These are phyloP conservation scores for Cephalopterus ornatus DNA, from an alignment of 2,113 vertebrate genomes.

Conservation along the genomic window DNA sequence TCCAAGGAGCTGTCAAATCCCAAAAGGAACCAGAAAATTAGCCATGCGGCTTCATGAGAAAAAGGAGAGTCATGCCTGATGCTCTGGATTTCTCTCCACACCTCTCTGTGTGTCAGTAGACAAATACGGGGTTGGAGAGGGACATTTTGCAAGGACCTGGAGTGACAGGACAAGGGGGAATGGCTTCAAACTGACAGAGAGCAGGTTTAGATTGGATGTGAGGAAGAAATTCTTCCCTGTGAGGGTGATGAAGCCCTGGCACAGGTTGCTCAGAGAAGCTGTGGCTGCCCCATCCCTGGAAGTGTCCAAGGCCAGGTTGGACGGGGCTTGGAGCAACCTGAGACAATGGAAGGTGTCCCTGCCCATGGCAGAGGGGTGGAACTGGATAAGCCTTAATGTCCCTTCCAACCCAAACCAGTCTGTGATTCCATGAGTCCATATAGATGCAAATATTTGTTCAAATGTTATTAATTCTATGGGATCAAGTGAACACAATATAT, in stretches of 20 bases:
- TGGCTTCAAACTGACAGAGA: background rate
- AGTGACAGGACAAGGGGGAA: background rate
- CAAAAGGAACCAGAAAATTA: background rate
- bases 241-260: background rate
- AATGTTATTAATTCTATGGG: background rate
- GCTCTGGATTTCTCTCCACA: background rate
- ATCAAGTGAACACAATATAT: rapidly evolving
- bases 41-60: rapidly evolving
- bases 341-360: background rate
- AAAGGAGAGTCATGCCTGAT: background rate
- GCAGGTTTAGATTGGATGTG: background rate
- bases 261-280: background rate
- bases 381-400: background rate
- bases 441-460: rapidly evolving
- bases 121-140: background rate
- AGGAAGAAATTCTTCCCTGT: rapidly evolving
- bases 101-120: rapidly evolving
- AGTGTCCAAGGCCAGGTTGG: background rate
- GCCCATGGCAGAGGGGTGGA: background rate
- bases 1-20: background rate
- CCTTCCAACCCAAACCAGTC: background rate
- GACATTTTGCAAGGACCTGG: too few relatives aligned
- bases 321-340: rapidly evolving
- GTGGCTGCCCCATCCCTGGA: background rate
- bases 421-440: background rate